These are phyloP conservation scores for Gnatocerus cornutus DNA, from an alignment of 2,888 invertebrate species.

Conservation along the genomic window DNA sequence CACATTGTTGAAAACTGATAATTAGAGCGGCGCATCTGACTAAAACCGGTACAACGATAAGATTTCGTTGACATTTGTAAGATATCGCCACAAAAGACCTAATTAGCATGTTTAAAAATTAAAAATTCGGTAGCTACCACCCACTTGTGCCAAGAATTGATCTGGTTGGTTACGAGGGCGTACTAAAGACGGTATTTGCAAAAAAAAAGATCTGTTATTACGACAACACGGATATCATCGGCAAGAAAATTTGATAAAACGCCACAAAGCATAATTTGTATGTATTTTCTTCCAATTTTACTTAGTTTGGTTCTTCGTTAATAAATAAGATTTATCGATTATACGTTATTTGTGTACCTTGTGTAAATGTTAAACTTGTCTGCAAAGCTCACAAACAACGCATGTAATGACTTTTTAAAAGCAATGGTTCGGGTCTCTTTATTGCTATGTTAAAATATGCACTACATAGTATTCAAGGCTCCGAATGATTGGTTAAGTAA, in stretches of 20 bases:
- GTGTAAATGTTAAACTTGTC: slow-evolving; percentile 26
- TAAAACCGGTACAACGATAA: slow-evolving; percentile 12
- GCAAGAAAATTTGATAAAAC: too few species aligned
- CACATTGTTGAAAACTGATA: neutral
- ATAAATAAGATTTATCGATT: slow-evolving; percentile 34
- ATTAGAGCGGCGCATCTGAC: neutral
- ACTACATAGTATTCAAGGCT: slow-evolving; percentile 27
- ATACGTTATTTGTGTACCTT: slow-evolving; percentile 25
- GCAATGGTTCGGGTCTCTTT: slow-evolving; percentile 14
- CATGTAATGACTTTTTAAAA: slow-evolving; percentile 29
- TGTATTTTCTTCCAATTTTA: too few species aligned
- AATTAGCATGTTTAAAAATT: too few species aligned
- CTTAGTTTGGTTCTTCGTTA: slow-evolving; percentile 31
- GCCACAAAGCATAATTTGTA: too few species aligned
- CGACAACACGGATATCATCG: too few species aligned
- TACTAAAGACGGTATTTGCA: too few species aligned
- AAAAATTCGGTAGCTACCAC: too few species aligned
- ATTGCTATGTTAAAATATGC: slow-evolving; percentile 15
- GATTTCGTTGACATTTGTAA: slow-evolving; percentile 7
- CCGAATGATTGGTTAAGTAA: slow-evolving; percentile 31
- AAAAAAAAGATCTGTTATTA: too few species aligned
- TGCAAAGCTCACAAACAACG: slow-evolving; percentile 29
- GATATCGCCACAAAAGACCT: neutral
- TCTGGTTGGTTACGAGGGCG: too few species aligned
- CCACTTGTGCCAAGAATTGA: too few species aligned